Percentiles rank a stretch among this genome's conserved stretches.
Evolutionary conservation across 2,797 vertebrate species (phyloP).

Genomic region (Vipera ursinii): DNA sequence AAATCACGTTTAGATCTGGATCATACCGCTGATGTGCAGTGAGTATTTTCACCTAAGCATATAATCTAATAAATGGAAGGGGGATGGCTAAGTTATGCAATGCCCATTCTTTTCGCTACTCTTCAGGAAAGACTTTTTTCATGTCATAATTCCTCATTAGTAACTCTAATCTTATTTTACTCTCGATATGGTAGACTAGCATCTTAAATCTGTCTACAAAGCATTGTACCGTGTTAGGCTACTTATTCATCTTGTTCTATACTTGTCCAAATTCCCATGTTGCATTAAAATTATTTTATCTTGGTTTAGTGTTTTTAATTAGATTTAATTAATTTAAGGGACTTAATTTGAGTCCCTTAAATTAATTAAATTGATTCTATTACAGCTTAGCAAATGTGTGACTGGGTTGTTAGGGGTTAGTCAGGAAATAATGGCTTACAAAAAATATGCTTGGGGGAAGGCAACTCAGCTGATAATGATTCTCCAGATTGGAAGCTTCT

Average conservation of each 20-base stretch:
- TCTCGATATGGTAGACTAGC: neutral
- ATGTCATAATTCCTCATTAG: neutral
- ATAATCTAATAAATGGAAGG: neutral
- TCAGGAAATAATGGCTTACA: neutral
- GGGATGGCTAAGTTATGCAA: rapidly evolving
- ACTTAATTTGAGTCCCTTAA: neutral
- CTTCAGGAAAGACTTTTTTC: neutral
- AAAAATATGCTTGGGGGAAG: neutral
- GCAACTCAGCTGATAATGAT: neutral
- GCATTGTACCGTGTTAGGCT: neutral
- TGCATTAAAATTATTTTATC: neutral
- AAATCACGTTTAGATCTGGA: constrained; percentile 85
- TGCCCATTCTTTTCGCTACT: too few species aligned
- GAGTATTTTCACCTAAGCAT: constrained; percentile 67
- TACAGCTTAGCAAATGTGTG: neutral
- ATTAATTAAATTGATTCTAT: neutral
- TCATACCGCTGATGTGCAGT: constrained; percentile 98
- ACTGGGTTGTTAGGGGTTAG: neutral
- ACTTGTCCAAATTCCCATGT: neutral
- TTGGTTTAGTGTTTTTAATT: neutral
- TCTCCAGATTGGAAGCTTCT: neutral
- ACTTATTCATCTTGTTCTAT: neutral
- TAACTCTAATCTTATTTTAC: too few species aligned
- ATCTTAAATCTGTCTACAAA: neutral
- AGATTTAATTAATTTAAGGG: neutral